A percentile compares a stretch with the other conserved stretches of the same genome.
These are phyloP conservation scores for cat (Felis catus) DNA, from an alignment of 2,113 vertebrate genomes.

Conservation along the genomic window DNA sequence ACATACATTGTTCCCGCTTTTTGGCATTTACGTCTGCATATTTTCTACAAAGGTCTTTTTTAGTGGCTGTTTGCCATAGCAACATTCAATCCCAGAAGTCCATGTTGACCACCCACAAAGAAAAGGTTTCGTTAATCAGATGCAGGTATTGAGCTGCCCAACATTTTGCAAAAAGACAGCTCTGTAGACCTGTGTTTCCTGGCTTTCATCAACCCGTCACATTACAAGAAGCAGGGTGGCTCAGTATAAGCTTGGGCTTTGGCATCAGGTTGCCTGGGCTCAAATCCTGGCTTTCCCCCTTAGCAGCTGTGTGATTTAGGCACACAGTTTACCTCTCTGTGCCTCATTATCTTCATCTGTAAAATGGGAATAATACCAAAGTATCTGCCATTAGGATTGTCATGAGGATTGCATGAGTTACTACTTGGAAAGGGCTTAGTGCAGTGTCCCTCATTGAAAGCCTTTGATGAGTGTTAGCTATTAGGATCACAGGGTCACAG, in stretches of 20 bases:
- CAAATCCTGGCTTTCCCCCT: not conserved
- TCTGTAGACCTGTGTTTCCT: not conserved
- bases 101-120: not conserved
- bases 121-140: not conserved
- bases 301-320: not conserved
- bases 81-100: not conserved
- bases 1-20: not conserved
- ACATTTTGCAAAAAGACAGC: not conserved
- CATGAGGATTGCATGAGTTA: rapidly evolving
- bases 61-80: not conserved
- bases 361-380: not conserved
- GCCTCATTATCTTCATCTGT: not conserved
- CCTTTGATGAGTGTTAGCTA: not conserved
- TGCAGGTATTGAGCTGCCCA: not conserved
- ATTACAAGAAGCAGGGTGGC: not conserved
- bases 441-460: not conserved
- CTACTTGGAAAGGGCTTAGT: not conserved
- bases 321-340: not conserved
- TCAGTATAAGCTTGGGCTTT: not conserved
- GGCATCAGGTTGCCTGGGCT: not conserved
- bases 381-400: not conserved
- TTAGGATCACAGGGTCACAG: not conserved
- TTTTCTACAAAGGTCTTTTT: not conserved
- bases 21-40: not conserved
- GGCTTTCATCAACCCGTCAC: not conserved